A percentile compares a stretch with the other conserved stretches of the same genome.
Conservation (phyloP, 2,797 vertebrate genomes). For the Macropus fuliginosus region DNA sequence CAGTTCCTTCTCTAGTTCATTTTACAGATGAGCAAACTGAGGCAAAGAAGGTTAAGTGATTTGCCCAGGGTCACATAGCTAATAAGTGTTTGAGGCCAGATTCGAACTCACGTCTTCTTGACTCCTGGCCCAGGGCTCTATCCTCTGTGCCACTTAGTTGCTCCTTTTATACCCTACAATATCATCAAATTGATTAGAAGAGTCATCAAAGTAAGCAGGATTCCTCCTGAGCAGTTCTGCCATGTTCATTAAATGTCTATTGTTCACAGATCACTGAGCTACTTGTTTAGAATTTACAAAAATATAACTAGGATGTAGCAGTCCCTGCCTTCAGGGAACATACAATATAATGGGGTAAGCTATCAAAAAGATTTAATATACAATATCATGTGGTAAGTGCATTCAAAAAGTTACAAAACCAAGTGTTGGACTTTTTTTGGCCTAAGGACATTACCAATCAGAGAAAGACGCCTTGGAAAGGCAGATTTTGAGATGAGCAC, state of each 20-base stretch:
- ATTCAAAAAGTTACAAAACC: not conserved
- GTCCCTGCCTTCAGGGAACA: not conserved
- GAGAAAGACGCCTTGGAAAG: not conserved
- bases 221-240: not conserved
- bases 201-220: not conserved
- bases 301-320: not conserved
- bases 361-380: not conserved
- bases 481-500: not conserved
- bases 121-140: not conserved
- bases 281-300: not conserved
- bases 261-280: not conserved
- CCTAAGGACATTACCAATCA: not conserved
- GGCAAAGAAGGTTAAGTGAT: not conserved
- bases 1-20: not conserved
- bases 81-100: not conserved
- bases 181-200: not conserved
- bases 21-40: not conserved
- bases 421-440: not conserved
- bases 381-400: not conserved
- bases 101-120: not conserved
- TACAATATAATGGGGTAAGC: not conserved
- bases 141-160: not conserved
- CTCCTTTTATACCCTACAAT: not conserved
- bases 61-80: not conserved
- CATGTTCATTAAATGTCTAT: not conserved